A percentile compares a stretch with the other conserved stretches of the same genome.
Evolutionary conservation across 2,797 vertebrate species (phyloP).

Genomic region (Bovichtus diacanthus): DNA sequence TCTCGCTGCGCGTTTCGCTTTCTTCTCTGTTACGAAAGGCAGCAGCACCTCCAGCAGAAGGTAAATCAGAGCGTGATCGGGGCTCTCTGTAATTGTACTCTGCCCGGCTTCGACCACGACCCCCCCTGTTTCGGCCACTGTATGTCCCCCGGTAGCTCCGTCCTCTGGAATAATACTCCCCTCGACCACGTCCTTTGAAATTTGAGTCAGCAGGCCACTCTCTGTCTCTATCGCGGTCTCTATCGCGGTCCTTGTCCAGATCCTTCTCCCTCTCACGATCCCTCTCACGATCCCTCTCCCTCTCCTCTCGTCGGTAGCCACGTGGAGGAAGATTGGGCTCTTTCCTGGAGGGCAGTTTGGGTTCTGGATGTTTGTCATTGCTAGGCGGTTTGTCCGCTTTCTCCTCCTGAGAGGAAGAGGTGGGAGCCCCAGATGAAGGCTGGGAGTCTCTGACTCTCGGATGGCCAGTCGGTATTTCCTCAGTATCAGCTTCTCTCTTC

Average conservation of each 20-base stretch:
- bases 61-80: slow-evolving; percentile 89
- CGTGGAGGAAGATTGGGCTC: slow-evolving; percentile 91
- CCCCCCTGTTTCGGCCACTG: slow-evolving; percentile 90
- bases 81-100: slow-evolving; percentile 94
- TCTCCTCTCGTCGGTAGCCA: slow-evolving; percentile 91
- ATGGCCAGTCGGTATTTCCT: slow-evolving; percentile 56
- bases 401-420: slow-evolving; percentile 89
- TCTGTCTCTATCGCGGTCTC: slow-evolving; percentile 67
- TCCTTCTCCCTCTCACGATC: slow-evolving; percentile 91
- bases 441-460: slow-evolving; percentile 79
- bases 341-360: slow-evolving; percentile 85
- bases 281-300: slow-evolving; percentile 92
- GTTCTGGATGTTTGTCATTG: slow-evolving; percentile 90
- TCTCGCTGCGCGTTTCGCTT: slow-evolving; percentile 98
- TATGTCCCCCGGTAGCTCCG: slow-evolving; percentile 97
- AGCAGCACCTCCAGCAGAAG: slow-evolving; percentile 78
- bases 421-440: slow-evolving; percentile 77
- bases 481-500: slow-evolving; percentile 84
- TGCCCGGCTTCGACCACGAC: slow-evolving; percentile 90
- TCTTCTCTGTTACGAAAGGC: slow-evolving; percentile 94
- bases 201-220: slow-evolving; percentile 92
- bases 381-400: slow-evolving; percentile 86
- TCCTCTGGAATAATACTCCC: slow-evolving; percentile 97
- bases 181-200: slow-evolving; percentile 94
- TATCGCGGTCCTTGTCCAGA: slow-evolving; percentile 79